phyloP scores from a whole-genome alignment of 2,113 vertebrate genomes.

The Canis aureus region DNA sequence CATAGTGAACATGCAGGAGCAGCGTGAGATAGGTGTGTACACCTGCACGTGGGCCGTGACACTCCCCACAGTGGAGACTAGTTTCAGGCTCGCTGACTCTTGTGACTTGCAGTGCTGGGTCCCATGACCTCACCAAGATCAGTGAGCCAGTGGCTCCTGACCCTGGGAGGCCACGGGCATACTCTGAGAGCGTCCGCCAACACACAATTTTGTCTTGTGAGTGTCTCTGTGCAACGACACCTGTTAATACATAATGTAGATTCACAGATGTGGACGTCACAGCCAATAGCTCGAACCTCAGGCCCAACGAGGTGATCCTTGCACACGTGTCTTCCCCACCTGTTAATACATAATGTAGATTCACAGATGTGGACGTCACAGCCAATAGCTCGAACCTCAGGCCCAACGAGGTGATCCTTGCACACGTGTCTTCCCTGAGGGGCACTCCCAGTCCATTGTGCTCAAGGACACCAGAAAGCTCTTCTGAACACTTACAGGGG shows the following conservation, averaged over 20 bases:
- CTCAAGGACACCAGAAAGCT: neutral
- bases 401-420: neutral
- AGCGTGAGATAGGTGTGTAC: neutral
- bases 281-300: neutral
- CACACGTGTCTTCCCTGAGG: neutral
- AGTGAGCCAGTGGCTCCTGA: rapidly evolving
- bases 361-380: neutral
- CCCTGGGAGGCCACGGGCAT: neutral
- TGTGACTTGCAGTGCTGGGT: neutral
- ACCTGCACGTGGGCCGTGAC: neutral
- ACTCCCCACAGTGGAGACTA: neutral
- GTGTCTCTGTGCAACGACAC: neutral
- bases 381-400: neutral
- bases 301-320: neutral
- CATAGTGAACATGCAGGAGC: neutral
- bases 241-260: neutral
- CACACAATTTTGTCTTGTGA: neutral
- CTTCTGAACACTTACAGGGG: neutral
- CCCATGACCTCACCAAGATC: neutral
- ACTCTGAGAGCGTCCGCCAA: neutral
- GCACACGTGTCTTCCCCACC: neutral
- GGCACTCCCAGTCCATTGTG: neutral
- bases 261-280: neutral
- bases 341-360: neutral
- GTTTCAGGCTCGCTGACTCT: no score